Evolutionary conservation across 2,888 invertebrate species (phyloP), one percentile per base, ranked within the genome.

Genomic region (Lycia hirtaria): DNA sequence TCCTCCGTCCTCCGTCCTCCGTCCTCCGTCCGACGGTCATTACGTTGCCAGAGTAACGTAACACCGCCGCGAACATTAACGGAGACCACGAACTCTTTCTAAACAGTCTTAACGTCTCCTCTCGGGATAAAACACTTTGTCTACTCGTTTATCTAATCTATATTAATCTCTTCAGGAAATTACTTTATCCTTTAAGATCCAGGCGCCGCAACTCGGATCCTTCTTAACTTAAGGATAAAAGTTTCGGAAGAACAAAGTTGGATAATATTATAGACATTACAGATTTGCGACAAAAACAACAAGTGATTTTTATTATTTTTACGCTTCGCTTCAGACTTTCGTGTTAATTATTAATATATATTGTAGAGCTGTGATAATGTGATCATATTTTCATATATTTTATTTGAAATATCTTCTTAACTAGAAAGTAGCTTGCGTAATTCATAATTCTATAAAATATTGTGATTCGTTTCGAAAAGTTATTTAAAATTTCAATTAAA

Each of bases 131-230:
- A 62, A 60, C 60, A 64, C 60, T 64, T 58, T 52, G 55, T 56
- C 51, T 59, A 47, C 57, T 57, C 54, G 57, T 66, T 67, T 52
- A 62, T 64, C 62, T 70, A 69, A 73, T 71, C 72, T 65, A 64
- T 66, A 71, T 70, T 73, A 72, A 72, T 71, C 67, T 68, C 53
- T 56, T 41, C 48, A 44, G 64, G 67, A 65, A 70, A 69, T 70
- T 67, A 67, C 65, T 64, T 66, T 62, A 71, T 67, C 71, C 71
- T 58, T 58, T 60, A 61, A 62, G 67, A 69, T 63, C 64, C 58
- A 44, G 53, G 56, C 58, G 48, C 43, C 61, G 48, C 55, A 45
- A 69, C 67, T 72, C 65, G 56, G 56, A 66, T 62, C 47, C 62
- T 55, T 53, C 51, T 45, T 45, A 62, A 56, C 59, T 63, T 45